Base-by-base conservation (phyloP, 2,888 invertebrate genomes). In the Epirrhoe alternata region DNA sequence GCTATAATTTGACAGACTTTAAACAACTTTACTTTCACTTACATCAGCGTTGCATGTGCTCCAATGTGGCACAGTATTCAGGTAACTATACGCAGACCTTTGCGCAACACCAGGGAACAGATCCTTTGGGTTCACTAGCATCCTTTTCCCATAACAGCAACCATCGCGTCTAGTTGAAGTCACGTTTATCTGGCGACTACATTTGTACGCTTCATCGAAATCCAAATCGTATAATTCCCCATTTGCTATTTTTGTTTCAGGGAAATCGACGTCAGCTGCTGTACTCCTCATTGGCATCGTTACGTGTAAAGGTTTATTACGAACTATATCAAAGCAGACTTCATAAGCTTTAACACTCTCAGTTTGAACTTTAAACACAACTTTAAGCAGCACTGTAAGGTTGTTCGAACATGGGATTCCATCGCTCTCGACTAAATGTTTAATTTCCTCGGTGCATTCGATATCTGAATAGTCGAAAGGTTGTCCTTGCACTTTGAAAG, bases 21-120 rank as follows among this genome's bases (percentile, higher is more conserved):
- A 47, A 30, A 17, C 31, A 0, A 6, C 33, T 6, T 5, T 30
- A 35, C 31, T 30, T 55, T 10, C 17, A 74, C 73, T 62, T 77
- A 86, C 86, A 70, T 79, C 66, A 35, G 75, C 59, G 62, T 78
- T 77, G 65, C 86, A 88, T 1, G 83, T 78, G 54, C 85, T 84
- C 88, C 88, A 89, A 7, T 86, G 87, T 24, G 88, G 86, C 1
- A 83, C 74, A 6, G 85, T 73, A 69, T 88, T 89, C 42, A 87
- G 70, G 68, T 80, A 71, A 42, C 74, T 79, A 58, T 77, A 85
- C 0, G 83, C 78, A 0, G 84, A 71, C 7, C 72, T 65, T 65
- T 83, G 82, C 0, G 85, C 64, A 5, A 84, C 14, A 1, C 86
- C 88, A 6, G 81, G 80, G 0, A 66, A 42, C 5, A 88, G 73